phyloP scores from a whole-genome alignment of 1,140 invertebrate genomes.

The Hormaphis cornu region DNA sequence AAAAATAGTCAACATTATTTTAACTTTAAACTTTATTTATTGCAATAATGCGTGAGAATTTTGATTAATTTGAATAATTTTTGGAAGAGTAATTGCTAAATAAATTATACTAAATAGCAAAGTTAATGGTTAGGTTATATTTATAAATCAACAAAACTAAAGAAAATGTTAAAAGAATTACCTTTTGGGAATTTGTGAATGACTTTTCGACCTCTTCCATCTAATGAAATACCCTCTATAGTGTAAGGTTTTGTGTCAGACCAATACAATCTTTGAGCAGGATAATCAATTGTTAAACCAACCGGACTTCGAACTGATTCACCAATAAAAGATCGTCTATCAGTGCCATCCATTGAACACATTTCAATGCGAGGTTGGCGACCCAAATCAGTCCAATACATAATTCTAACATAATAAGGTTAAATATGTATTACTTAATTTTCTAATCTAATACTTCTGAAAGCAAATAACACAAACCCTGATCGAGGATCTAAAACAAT shows the following conservation, averaged over 20 bases:
- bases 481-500: conserved; percentile 59
- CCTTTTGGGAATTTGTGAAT: conserved; percentile 48
- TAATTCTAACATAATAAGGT: conserved; percentile 44
- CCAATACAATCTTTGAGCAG: conserved; percentile 62
- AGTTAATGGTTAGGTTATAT: too few relatives aligned
- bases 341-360: conserved; percentile 56
- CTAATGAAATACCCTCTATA: conserved; percentile 64
- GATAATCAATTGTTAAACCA: conserved; percentile 59
- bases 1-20: too few relatives aligned
- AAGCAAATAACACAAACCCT: conserved; percentile 40
- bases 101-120: too few relatives aligned
- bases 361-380: conserved; percentile 52
- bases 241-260: conserved; percentile 61
- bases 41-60: too few relatives aligned
- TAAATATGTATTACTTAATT: background rate
- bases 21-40: too few relatives aligned
- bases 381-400: conserved; percentile 82
- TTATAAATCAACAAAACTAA: too few relatives aligned
- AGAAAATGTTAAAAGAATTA: conserved; percentile 35
- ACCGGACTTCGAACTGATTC: conserved; percentile 53
- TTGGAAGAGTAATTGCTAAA: too few relatives aligned
- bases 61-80: too few relatives aligned
- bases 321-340: conserved; percentile 49
- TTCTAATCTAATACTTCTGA: background rate
- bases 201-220: conserved; percentile 58